Base-by-base conservation (phyloP, 2,888 invertebrate genomes). In the Chirona hameri region DNA sequence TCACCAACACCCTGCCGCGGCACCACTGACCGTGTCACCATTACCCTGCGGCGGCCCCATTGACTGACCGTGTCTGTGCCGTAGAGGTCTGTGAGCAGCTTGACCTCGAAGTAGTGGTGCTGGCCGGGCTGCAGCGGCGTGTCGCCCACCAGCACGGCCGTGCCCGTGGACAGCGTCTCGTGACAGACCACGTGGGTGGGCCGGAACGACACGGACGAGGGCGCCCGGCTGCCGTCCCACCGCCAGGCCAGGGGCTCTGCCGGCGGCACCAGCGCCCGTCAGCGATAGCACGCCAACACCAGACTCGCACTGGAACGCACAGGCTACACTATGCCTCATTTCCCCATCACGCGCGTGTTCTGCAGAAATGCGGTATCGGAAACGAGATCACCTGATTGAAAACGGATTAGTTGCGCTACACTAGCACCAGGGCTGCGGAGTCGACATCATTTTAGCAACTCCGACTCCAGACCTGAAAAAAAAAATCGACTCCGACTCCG, bases 151-250 rank as follows among this genome's bases (percentile, higher is more conserved):
- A 72, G 15, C 21, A 72, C 18, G 31, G 72, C 72, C 31, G 72
- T 72, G 39, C 72, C 72, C 21, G 72, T 72, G 7, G 72, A 72
- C 31, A 72, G 72, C 18, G 31, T 72, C 72, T 72, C 72, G 72
- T 72, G 72, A 31, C 72, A 72, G 18, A 21, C 72, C 21, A 39
- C 72, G 72, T 72, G 72, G 15, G 39, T 39, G 18, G 72, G 21
- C 18, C 12, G 31, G 72, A 72, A 72, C 18, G 29, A 18, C 18
- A 39, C 72, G 18, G 72, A 31, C 5, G 31, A 4, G 31, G 72
- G 10, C 31, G 31, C 15, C 21, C 72, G 72, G 21, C 39, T 5
- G 0, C 21, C 31, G 72, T 72, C 72, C 72, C 72, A 72, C 18
- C 18, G 39, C 72, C 72, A 72, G 31, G 24, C 72, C 31, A 31